phyloP scores from a whole-genome alignment of 2,797 vertebrate species.

The Knipowitschia caucasica region DNA sequence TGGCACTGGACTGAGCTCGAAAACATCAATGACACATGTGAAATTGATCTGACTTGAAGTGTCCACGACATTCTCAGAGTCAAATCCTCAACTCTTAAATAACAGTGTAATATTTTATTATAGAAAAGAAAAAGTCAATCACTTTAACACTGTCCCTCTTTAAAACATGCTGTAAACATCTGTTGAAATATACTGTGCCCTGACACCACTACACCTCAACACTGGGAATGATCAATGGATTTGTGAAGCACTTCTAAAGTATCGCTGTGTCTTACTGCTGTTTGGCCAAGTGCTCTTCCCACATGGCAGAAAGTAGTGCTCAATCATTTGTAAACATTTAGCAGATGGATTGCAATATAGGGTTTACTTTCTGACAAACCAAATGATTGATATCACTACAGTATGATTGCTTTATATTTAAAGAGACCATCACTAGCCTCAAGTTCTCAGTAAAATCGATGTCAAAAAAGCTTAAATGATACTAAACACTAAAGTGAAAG shows the following conservation, averaged over 20 bases:
- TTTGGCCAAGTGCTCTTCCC: slow-evolving; percentile 22
- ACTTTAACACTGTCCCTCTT: slow-evolving; percentile 8
- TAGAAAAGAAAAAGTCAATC: slow-evolving; percentile 2
- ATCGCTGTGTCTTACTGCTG: background rate
- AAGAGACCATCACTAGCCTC: background rate
- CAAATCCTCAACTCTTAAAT: slow-evolving; percentile 26
- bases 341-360: slow-evolving; percentile 3
- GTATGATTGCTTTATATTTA: slow-evolving; percentile 1
- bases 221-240: slow-evolving; percentile 13
- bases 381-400: background rate
- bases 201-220: slow-evolving; percentile 9
- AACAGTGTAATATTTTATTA: slow-evolving; percentile 20
- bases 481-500: slow-evolving; percentile 60
- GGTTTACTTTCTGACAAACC: background rate
- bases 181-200: background rate
- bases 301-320: slow-evolving; percentile 60
- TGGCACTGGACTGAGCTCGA: slow-evolving; percentile 32
- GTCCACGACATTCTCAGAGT: slow-evolving; percentile 1
- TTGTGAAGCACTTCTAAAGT: slow-evolving; percentile 11
- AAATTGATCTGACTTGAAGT: slow-evolving; percentile 47
- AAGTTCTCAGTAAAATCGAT: slow-evolving; percentile 4
- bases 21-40: slow-evolving; percentile 28
- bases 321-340: slow-evolving; percentile 56
- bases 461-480: slow-evolving; percentile 38
- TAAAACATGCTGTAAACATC: slow-evolving; percentile 1